A percentile compares a stretch with the other conserved stretches of the same genome.
Evolutionary conservation across 1,140 invertebrate genomes (phyloP).

Genomic region (Sinonovacula constricta): DNA sequence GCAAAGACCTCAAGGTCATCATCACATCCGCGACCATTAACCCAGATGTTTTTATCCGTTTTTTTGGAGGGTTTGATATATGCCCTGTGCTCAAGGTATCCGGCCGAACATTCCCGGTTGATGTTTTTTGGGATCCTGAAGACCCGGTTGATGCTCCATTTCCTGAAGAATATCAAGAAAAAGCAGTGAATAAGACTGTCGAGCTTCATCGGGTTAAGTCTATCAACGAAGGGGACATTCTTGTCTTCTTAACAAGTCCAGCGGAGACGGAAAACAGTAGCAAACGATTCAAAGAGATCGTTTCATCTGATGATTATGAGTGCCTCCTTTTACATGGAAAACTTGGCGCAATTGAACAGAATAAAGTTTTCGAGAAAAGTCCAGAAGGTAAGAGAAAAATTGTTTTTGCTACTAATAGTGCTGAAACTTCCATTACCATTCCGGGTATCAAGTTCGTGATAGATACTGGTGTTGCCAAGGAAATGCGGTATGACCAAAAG

Average conservation of each 20-base stretch:
- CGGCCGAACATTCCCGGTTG: constrained; percentile 88
- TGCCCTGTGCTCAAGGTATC: constrained; percentile 98
- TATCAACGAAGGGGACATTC: constrained; percentile 96
- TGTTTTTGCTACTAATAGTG: constrained; percentile 76
- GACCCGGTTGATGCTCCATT: constrained; percentile 88
- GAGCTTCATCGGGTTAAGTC: constrained; percentile 96
- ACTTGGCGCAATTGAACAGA: constrained; percentile 96
- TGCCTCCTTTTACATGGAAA: constrained; percentile 93
- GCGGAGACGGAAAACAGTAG: constrained; percentile 72
- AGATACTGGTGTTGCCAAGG: constrained; percentile 75
- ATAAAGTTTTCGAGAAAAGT: constrained; percentile 78
- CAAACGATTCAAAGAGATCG: constrained; percentile 47
- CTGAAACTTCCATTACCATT: constrained; percentile 78
- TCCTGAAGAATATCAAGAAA: constrained; percentile 92
- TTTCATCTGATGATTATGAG: constrained; percentile 34
- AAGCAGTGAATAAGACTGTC: constrained; percentile 95
- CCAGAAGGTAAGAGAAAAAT: constrained; percentile 67
- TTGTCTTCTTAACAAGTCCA: constrained; percentile 93
- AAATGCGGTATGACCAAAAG: constrained; percentile 70
- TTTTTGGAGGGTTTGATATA: constrained; percentile 92
- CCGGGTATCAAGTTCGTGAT: constrained; percentile 74
- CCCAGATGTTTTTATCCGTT: constrained; percentile 79
- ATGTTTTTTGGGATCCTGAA: constrained; percentile 93
- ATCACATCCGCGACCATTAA: too few species aligned
- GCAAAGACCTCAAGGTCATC: too few species aligned